Evolutionary conservation across 2,888 invertebrate species (phyloP), one percentile per base, ranked within the genome.

Genomic region (Hypercompe scribonia): DNA sequence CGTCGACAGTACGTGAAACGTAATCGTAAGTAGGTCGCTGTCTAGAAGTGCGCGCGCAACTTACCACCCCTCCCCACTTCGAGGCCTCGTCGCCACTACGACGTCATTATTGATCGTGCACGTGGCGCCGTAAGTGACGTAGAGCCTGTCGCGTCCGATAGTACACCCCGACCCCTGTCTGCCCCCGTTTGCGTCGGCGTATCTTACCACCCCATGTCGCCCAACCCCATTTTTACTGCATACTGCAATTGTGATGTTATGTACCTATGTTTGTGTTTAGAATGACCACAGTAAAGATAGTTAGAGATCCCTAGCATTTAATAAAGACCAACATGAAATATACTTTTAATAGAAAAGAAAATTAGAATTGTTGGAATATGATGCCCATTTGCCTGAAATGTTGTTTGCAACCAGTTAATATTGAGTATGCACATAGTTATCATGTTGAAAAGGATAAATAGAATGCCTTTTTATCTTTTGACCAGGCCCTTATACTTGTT

Each of bases 61-160:
- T 79, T 82, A 76, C 77, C 80, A 21, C 13, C 71, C 65, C 24
- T 36, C 50, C 66, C 33, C 65, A 36, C 36, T 34, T 77, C 50
- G 72, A 39, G 68, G 74, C 65, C 71, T 33, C 81, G 79, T 82
- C 79, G 79, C 84, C 84, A 86, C 90, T 88, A 89, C 92, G 90
- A 95, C 95, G 95, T 95, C 95, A 95, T 88, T 95, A 95, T 95
- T 92, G 96, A 96, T 95, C 94, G 93, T 74, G 91, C 95, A 94
- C 94, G 94, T 95, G 93, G 94, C 94, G 93, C 94, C 94, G 93
- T 93, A 89, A 92, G 90, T 95, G 94, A 95, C 95, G 95, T 95
- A 95, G 94, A 86, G 87, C 83, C 87, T 87, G 90, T 89, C 89
- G 87, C 88, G 88, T 85, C 88, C 90, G 89, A 88, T 94, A 92